Conservation (phyloP, 2,888 invertebrate genomes). For the Lasioglossum zephyrum region DNA sequence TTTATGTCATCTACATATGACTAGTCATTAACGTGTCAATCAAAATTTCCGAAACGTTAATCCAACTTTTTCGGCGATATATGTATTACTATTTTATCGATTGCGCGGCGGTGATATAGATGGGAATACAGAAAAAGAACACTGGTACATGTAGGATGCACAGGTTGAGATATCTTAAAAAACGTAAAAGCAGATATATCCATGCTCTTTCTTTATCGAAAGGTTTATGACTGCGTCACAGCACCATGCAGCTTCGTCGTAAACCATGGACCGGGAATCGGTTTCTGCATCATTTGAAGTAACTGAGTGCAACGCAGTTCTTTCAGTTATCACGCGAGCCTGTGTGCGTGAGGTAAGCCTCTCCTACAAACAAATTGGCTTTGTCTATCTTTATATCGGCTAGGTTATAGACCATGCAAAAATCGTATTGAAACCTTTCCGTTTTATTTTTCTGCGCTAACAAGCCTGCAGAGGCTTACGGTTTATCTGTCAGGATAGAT, state of each 20-base stretch:
- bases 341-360: neutral
- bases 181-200: neutral
- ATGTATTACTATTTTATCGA: neutral
- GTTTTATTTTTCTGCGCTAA: neutral
- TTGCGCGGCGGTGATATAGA: neutral
- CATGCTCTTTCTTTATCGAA: conserved; percentile 7
- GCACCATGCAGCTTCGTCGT: neutral
- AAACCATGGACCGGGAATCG: neutral
- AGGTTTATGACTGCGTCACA: conserved; percentile 2
- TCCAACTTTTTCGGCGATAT: neutral
- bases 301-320: neutral
- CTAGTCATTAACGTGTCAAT: neutral
- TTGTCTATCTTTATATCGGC: neutral
- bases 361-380: neutral
- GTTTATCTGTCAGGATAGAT: neutral
- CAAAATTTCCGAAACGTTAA: neutral
- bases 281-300: conserved; percentile 2
- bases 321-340: neutral
- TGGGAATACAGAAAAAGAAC: neutral
- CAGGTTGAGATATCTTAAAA: neutral
- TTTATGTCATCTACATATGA: no score
- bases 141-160: neutral
- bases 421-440: neutral
- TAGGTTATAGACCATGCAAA: neutral
- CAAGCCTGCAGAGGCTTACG: neutral